These are phyloP conservation scores for Ibycter americanus DNA, from an alignment of 2,797 vertebrate genomes.

Conservation along the genomic window DNA sequence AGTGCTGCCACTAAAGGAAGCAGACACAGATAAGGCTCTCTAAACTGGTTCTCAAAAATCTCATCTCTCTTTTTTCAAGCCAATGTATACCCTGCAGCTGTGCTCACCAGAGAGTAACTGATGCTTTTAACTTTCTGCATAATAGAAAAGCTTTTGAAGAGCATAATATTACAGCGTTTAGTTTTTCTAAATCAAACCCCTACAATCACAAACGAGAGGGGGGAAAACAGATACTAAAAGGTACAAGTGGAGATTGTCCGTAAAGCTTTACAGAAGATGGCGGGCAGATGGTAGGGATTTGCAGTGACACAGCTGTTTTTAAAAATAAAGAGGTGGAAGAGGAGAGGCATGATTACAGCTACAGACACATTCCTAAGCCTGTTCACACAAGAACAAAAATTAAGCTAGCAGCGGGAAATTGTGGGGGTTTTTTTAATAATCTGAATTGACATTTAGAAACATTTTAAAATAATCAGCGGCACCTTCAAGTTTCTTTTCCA, in stretches of 20 bases:
- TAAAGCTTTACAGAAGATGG: conserved; percentile 22
- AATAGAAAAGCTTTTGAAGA: conserved; percentile 18
- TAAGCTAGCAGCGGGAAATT: not conserved
- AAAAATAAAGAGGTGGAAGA: conserved; percentile 67
- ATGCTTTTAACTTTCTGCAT: conserved; percentile 45
- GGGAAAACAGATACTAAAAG: not conserved
- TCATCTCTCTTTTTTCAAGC: not conserved
- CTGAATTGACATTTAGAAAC: no score
- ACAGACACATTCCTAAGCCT: conserved; percentile 10
- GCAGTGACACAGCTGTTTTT: conserved; percentile 67
- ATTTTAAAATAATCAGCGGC: not conserved
- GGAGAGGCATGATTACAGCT: conserved; percentile 15
- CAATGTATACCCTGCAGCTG: conserved; percentile 13
- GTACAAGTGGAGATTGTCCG: conserved; percentile 26
- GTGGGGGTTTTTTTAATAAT: no score
- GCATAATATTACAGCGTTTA: not conserved
- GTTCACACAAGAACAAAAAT: not conserved
- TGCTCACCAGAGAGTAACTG: conserved; percentile 5
- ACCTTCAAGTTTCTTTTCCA: not conserved
- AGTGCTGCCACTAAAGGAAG: conserved; percentile 38
- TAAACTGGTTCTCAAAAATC: conserved; percentile 17
- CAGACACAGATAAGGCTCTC: conserved; percentile 44
- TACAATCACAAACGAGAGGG: not conserved
- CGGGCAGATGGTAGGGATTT: conserved; percentile 62
- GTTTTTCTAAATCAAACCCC: conserved; percentile 4